Percentiles rank a stretch among this genome's conserved stretches.
Evolutionary conservation across 2,797 vertebrate genomes (phyloP).

Genomic region (Microtus agrestis): DNA sequence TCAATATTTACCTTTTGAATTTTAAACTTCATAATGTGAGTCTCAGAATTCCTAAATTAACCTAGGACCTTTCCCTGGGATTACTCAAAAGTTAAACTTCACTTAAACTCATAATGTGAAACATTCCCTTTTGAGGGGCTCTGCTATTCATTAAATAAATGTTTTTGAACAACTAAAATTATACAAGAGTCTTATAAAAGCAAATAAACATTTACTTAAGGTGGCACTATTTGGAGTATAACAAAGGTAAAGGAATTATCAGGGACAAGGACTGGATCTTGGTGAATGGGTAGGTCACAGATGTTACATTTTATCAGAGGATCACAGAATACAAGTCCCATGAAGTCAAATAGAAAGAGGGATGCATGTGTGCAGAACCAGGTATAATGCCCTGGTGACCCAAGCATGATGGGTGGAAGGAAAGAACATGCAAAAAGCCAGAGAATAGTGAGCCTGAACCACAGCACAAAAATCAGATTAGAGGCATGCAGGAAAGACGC

Average conservation of each 20-base stretch:
- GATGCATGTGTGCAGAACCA: accelerated
- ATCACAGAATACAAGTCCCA: not conserved
- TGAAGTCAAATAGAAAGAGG: not conserved
- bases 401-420: accelerated
- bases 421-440: not conserved
- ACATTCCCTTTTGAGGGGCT: not conserved
- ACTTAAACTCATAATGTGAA: not conserved
- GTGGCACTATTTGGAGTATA: not conserved
- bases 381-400: not conserved
- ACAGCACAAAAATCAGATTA: not conserved
- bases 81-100: not conserved
- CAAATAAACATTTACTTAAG: not conserved
- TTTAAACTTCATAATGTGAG: not conserved
- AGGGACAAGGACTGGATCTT: not conserved
- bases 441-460: not conserved
- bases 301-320: not conserved
- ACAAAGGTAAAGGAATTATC: not conserved
- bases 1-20: not conserved
- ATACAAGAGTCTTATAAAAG: not conserved
- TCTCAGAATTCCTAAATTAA: not conserved
- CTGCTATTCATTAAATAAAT: not conserved
- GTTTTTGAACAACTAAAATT: not conserved
- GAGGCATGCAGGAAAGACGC: not conserved
- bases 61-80: accelerated
- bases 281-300: not conserved